Base-by-base conservation (phyloP, 1,140 invertebrate genomes). In the Pomacea maculata region DNA sequence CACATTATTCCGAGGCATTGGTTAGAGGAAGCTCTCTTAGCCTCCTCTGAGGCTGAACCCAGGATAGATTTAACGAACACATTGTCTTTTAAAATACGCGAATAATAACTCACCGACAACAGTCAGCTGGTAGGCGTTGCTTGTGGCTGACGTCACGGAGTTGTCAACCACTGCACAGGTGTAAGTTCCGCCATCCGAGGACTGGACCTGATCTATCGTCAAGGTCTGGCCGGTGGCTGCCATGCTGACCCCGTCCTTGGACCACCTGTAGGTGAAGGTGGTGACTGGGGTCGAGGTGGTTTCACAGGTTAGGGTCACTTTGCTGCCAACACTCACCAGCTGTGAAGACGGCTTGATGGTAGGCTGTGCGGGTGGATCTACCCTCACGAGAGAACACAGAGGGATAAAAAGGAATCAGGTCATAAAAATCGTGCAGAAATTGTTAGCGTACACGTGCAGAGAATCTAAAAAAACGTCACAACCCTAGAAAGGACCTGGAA, bases 221-320 rank as follows among this genome's bases (percentile, higher is more conserved):
- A 34, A 52, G 29, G 52, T 52, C 34, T 72, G 71, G 29, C 25
- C 19, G 29, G 7, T 72, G 7, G 2, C 34, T 17, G 4, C 34
- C 25, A 10, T 5, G 29, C 8, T 17, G 10, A 52, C 52, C 17
- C 71, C 11, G n/a, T 29, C 71, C 71, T 72, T 72, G 8, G 17
- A 52, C 71, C 71, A 72, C 11, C 10, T 72, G 71, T 72, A 72
- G 34, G 71, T 29, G 71, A 72, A 72, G 71, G 71, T 17, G 2
- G n/a, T 34, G 71, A 45, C 52, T 1, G 71, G 10, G 25, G 71
- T 45, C 10, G 71, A 72, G 29, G 71, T 34, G 71, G n/a, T 72
- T 15, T 72, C 71, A 45, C 71, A 72, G 71, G n/a, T 72, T 5
- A 72, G 52, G 71, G 71, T 72, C 71, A 72, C 71, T 10, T 21